phyloP scores from a whole-genome alignment of 2,113 vertebrate species.

The Murina feae region DNA sequence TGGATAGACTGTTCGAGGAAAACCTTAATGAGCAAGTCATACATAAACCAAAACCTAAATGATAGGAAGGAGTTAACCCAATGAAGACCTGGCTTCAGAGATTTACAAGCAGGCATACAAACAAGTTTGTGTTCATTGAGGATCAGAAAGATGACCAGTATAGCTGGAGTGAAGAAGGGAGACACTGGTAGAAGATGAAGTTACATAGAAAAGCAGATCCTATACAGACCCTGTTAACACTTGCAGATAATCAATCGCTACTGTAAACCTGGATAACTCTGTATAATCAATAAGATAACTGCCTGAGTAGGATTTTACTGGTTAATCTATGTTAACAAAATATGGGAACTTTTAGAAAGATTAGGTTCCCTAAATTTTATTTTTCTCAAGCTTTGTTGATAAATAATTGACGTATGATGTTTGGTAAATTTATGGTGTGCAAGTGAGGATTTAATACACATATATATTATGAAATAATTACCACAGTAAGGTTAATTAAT shows the following conservation, averaged over 20 bases:
- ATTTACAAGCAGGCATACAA: neutral
- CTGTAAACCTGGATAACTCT: neutral
- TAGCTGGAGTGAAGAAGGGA: neutral
- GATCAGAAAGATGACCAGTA: neutral
- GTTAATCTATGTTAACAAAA: neutral
- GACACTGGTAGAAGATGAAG: neutral
- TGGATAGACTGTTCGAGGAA: neutral
- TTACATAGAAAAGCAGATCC: neutral
- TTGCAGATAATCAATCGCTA: neutral
- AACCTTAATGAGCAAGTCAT: neutral
- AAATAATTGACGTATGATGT: neutral
- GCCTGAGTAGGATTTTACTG: neutral
- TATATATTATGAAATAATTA: neutral
- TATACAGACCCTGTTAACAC: neutral
- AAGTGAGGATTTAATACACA: neutral
- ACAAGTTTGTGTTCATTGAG: neutral
- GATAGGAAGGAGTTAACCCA: neutral
- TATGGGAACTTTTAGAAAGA: neutral
- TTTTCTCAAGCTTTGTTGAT: neutral
- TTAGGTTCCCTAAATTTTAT: neutral
- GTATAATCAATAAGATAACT: neutral
- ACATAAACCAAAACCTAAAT: neutral
- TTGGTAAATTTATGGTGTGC: neutral
- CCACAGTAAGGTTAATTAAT: neutral
- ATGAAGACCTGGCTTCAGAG: neutral